A percentile compares a stretch with the other conserved stretches of the same genome.
Evolutionary conservation across 1,140 invertebrate species (phyloP).

Genomic region (Meteorus sp.): DNA sequence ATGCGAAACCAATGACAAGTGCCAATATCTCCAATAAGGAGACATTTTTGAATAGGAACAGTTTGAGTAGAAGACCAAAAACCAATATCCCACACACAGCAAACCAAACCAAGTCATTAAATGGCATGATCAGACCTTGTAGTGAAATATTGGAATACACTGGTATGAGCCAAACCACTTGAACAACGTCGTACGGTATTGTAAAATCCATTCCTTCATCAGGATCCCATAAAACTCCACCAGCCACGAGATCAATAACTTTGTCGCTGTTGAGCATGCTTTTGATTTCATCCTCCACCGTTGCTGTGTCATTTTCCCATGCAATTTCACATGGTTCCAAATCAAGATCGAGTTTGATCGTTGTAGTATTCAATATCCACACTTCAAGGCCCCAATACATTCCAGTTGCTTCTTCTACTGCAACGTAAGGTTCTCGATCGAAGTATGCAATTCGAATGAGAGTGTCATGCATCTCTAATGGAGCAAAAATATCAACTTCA

Average conservation of each 20-base stretch:
- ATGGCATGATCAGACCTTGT: constrained; percentile 41
- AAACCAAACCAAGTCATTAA: constrained; percentile 41
- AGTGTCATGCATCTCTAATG: constrained; percentile 30
- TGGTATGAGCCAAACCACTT: constrained; percentile 45
- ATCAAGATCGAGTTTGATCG: constrained; percentile 2
- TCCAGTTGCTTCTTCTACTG: background rate
- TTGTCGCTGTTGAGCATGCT: constrained; percentile 12
- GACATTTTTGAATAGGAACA: constrained; percentile 35
- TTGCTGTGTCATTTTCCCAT: constrained; percentile 7
- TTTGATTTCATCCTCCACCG: constrained; percentile 1
- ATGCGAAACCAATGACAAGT: constrained; percentile 36
- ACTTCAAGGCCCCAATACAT: constrained; percentile 31
- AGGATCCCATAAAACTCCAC: constrained; percentile 38
- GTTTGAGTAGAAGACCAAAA: constrained; percentile 32
- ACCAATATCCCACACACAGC: constrained; percentile 35
- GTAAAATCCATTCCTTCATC: constrained; percentile 33
- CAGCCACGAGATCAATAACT: constrained; percentile 41
- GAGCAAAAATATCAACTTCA: background rate
- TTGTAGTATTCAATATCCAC: constrained; percentile 4
- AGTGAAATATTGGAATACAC: constrained; percentile 37
- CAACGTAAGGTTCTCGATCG: constrained; percentile 35
- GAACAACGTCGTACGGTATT: constrained; percentile 41
- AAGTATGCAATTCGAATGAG: constrained; percentile 35
- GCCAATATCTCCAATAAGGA: constrained; percentile 43
- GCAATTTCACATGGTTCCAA: background rate